These are phyloP conservation scores for Halcyon leucocephala DNA, from an alignment of 2,797 vertebrate genomes.

Conservation along the genomic window DNA sequence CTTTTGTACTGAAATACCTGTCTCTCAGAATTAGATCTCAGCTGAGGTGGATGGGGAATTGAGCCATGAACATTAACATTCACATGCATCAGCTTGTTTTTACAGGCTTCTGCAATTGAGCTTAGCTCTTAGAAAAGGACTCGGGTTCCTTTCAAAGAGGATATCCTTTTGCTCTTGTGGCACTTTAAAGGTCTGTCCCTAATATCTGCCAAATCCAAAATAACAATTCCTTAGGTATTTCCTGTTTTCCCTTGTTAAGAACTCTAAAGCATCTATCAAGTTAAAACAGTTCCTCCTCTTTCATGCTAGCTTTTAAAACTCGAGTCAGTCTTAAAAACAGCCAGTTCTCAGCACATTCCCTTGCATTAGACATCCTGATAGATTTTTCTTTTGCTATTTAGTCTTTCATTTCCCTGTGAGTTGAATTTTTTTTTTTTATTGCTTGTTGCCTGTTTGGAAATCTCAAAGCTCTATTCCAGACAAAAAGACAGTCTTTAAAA, in stretches of 20 bases:
- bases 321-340: background rate
- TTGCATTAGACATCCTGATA: background rate
- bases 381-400: background rate
- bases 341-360: background rate
- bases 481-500: background rate
- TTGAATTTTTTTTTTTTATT: background rate
- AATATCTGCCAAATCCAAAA: constrained; percentile 48
- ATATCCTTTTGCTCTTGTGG: constrained; percentile 48
- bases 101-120: background rate
- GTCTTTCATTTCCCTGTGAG: background rate
- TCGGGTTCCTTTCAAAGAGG: constrained; percentile 10
- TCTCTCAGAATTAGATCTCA: constrained; percentile 21
- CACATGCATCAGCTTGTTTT: background rate
- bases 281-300: constrained; percentile 31
- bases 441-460: background rate
- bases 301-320: background rate
- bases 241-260: constrained; percentile 47
- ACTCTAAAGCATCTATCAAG: background rate
- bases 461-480: background rate
- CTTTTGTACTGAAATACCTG: constrained; percentile 33
- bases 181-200: constrained; percentile 35
- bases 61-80: constrained; percentile 16
- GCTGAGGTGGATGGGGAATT: background rate
- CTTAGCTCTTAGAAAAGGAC: background rate
- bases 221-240: constrained; percentile 56